Evolutionary conservation across 2,888 invertebrate species (phyloP).

Genomic region (Lepidocyrtoides sp.): DNA sequence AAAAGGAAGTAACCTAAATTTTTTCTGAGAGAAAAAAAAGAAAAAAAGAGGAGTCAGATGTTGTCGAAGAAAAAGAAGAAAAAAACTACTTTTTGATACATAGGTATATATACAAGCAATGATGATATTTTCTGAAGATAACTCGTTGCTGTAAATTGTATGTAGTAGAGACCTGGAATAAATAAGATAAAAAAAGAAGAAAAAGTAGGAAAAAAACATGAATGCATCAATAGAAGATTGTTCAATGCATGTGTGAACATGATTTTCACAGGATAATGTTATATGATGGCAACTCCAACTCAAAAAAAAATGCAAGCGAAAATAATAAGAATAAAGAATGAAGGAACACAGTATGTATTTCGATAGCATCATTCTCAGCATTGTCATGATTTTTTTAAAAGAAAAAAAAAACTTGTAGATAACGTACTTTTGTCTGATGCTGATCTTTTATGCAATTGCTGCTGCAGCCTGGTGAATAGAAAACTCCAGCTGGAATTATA

Average conservation of each 20-base stretch:
- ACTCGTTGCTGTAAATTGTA: too few species aligned
- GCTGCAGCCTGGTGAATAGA: not conserved
- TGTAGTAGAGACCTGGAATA: not conserved
- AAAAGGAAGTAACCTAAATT: slow-evolving; percentile 17
- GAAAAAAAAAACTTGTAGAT: not conserved
- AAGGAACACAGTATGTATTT: not conserved
- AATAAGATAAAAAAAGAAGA: not conserved
- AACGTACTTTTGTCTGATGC: not conserved
- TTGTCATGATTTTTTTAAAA: not conserved
- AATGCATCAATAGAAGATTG: slow-evolving; percentile 40
- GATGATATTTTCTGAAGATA: too few species aligned
- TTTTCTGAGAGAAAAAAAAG: not conserved
- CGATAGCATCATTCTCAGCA: not conserved
- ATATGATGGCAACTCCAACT: not conserved
- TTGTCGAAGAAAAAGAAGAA: not conserved
- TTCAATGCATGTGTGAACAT: slow-evolving; percentile 25
- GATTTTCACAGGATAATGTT: not conserved
- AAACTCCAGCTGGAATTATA: too few species aligned
- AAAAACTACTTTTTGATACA: not conserved
- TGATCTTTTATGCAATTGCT: slow-evolving; percentile 17
- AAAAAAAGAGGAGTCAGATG: slow-evolving; percentile 11
- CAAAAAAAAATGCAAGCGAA: not conserved
- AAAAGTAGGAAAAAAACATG: not conserved
- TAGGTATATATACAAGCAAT: not conserved
- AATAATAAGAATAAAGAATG: not conserved